phyloP scores from a whole-genome alignment of 2,888 invertebrate species.

The Temnothorax ravouxi region DNA sequence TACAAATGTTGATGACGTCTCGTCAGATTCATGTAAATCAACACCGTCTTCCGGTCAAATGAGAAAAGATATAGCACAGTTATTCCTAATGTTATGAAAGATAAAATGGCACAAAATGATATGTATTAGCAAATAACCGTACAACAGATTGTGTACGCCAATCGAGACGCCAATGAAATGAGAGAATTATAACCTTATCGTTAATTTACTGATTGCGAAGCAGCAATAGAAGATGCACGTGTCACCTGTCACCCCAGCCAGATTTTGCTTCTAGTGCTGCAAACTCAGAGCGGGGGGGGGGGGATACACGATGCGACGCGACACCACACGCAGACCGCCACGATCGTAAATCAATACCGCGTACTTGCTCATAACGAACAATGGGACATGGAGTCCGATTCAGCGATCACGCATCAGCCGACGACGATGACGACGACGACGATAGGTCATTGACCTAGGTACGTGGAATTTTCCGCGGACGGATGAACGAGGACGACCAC shows the following conservation, averaged over 20 bases:
- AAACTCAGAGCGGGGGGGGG: background rate
- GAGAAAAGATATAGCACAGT: background rate
- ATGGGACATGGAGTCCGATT: constrained; percentile 34
- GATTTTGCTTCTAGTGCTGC: constrained; percentile 6
- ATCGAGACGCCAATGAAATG: constrained; percentile 4
- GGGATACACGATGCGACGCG: background rate
- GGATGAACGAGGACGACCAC: constrained; percentile 65
- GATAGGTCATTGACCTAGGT: constrained; percentile 38
- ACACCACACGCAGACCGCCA: constrained; percentile 1
- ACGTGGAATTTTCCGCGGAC: constrained; percentile 26
- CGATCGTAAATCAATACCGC: constrained; percentile 42
- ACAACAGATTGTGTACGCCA: background rate
- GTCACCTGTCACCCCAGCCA: constrained; percentile 18
- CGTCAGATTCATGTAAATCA: constrained; percentile 24
- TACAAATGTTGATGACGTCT: constrained; percentile 24
- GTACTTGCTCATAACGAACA: constrained; percentile 45
- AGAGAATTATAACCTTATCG: background rate
- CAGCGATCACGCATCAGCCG: constrained; percentile 17
- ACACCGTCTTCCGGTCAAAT: background rate
- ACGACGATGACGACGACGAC: background rate
- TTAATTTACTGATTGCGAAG: constrained; percentile 29
- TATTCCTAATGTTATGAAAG: constrained; percentile 10
- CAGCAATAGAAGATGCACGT: background rate
- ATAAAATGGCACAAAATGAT: background rate
- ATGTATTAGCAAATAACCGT: background rate